Evolutionary conservation across 2,888 invertebrate genomes (phyloP).

Genomic region (Globia sparganii): DNA sequence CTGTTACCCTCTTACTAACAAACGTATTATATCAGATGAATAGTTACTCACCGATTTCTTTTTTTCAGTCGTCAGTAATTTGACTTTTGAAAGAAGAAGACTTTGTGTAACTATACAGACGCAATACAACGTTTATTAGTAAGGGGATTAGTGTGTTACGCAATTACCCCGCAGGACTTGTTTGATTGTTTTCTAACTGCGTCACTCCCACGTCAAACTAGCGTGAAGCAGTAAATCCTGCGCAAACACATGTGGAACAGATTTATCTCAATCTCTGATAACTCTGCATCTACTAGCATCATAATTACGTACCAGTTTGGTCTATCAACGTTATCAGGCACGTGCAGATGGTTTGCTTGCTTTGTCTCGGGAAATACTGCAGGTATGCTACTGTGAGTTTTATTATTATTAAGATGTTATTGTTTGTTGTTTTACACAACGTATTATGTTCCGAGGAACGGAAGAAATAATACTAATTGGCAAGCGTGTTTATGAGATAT

Average conservation of each 20-base stretch:
- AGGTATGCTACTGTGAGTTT: neutral
- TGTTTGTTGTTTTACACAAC: neutral
- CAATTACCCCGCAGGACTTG: neutral
- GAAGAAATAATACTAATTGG: neutral
- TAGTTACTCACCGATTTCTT: too few species aligned
- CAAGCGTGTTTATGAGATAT: too few species aligned
- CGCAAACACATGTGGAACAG: constrained; percentile 11
- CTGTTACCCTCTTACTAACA: too few species aligned
- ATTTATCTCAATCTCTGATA: constrained; percentile 48
- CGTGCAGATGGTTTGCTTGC: constrained; percentile 10
- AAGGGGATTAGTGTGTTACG: too few species aligned
- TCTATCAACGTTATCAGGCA: neutral
- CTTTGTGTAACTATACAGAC: too few species aligned
- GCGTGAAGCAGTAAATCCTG: constrained; percentile 5
- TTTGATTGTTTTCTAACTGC: neutral
- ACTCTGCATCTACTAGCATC: constrained; percentile 16
- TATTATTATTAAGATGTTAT: neutral
- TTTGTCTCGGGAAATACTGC: constrained; percentile 29
- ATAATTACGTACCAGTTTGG: constrained; percentile 15
- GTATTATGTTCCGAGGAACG: neutral
- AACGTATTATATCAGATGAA: too few species aligned
- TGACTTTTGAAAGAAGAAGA: too few species aligned
- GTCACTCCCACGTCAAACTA: constrained; percentile 18
- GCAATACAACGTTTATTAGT: too few species aligned
- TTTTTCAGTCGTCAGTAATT: too few species aligned